phyloP scores from a whole-genome alignment of 2,888 invertebrate species.

The Philereme vetulata region DNA sequence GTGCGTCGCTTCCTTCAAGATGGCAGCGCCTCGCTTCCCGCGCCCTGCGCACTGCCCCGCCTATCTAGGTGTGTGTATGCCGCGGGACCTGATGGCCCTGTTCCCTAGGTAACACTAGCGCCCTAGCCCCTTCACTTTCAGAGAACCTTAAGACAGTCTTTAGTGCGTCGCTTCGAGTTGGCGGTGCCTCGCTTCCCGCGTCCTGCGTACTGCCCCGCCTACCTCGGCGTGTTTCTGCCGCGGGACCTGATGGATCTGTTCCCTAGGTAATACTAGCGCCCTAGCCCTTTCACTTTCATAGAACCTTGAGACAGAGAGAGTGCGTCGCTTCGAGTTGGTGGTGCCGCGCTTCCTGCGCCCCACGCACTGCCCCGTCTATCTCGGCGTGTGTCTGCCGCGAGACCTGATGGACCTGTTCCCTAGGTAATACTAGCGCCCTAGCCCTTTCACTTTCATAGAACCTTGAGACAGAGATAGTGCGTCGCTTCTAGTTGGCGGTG shows the following conservation, averaged over 20 bases:
- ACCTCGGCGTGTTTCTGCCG: constrained; percentile 91
- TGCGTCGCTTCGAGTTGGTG: neutral
- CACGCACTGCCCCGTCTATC: constrained; percentile 71
- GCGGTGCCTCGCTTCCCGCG: constrained; percentile 32
- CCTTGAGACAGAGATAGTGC: neutral
- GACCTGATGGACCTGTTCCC: constrained; percentile 85
- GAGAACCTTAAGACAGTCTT: too few species aligned
- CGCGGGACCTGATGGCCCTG: constrained; percentile 86
- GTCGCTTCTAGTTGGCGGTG: constrained; percentile 8
- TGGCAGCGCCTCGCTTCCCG: constrained; percentile 30
- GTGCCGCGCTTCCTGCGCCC: constrained; percentile 33
- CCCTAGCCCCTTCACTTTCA: too few species aligned
- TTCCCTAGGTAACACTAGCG: constrained; percentile 77
- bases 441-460: neutral
- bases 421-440: constrained; percentile 41
- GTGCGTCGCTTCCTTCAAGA: constrained; percentile 26
- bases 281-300: too few species aligned
- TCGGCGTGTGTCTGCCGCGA: constrained; percentile 90
- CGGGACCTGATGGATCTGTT: constrained; percentile 87
- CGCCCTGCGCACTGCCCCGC: constrained; percentile 48
- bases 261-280: constrained; percentile 61
- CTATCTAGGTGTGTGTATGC: constrained; percentile 90
- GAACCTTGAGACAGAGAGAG: too few species aligned
- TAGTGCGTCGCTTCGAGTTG: constrained; percentile 14
- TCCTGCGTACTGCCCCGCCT: constrained; percentile 59